Conservation (phyloP, 2,113 vertebrate genomes). For the Jaculus jaculus region DNA sequence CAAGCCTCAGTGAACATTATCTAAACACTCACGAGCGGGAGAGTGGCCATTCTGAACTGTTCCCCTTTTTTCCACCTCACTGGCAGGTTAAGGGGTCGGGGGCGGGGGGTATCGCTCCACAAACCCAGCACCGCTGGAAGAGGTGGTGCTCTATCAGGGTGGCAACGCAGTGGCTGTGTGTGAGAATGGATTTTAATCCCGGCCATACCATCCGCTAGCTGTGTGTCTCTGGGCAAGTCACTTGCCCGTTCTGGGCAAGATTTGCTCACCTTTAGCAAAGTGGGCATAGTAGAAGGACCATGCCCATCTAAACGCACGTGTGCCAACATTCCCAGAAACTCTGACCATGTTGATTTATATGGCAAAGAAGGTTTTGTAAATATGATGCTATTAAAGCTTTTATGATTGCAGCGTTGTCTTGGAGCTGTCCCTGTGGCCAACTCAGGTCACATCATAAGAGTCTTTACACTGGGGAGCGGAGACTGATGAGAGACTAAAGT, state of each 20-base stretch:
- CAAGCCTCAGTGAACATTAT: background rate
- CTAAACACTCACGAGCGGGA: background rate
- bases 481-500: background rate
- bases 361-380: background rate
- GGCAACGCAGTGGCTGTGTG: too few species aligned
- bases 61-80: background rate
- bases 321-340: background rate
- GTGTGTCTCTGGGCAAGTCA: background rate
- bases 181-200: background rate
- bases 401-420: background rate
- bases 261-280: background rate
- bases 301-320: background rate
- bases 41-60: background rate
- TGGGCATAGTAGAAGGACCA: background rate
- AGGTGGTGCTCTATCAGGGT: background rate
- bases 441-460: rapidly evolving
- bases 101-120: background rate
- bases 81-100: background rate
- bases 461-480: background rate
- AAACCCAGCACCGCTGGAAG: background rate
- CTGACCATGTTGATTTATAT: background rate
- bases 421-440: too few species aligned
- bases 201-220: background rate
- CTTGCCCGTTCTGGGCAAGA: background rate
- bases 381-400: background rate